Conservation (phyloP, 53 echinoderm and acorn worm genomes). For the Luidia sarsii region DNA sequence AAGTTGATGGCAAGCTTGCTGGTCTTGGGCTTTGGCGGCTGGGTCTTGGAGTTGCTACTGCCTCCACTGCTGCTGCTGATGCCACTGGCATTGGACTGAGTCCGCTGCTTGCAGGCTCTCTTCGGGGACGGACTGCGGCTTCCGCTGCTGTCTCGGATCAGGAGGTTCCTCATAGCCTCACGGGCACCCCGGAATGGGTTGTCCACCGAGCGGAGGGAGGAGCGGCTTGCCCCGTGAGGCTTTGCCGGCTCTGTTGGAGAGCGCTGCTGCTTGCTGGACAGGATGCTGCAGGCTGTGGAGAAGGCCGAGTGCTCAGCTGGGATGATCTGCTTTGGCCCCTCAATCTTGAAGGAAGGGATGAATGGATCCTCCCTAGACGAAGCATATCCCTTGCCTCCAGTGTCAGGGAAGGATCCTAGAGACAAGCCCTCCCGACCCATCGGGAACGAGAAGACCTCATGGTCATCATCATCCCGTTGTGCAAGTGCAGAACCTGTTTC, state of each 20-base stretch:
- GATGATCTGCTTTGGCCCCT: conserved; percentile 6
- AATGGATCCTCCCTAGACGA: not conserved
- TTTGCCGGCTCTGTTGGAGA: not conserved
- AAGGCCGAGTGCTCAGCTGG: conserved; percentile 18
- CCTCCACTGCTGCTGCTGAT: not conserved
- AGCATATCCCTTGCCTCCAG: not conserved
- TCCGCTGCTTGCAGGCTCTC: conserved; percentile 25
- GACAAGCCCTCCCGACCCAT: not conserved
- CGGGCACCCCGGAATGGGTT: conserved; percentile 19
- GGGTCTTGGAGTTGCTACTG: not conserved
- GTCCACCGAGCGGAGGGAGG: conserved; percentile 8
- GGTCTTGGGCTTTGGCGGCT: conserved; percentile 2
- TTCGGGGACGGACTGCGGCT: conserved; percentile 48
- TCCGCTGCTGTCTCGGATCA: conserved; percentile 24
- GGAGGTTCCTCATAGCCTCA: conserved; percentile 31
- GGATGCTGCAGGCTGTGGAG: conserved; percentile 24
- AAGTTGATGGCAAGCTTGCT: conserved; percentile 52
- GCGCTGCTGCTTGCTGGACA: conserved; percentile 25
- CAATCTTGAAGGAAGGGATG: conserved; percentile 5
- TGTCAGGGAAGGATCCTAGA: not conserved
- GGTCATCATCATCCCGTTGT: conserved; percentile 12
- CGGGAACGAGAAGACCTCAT: conserved; percentile 23
- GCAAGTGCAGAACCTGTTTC: no score
- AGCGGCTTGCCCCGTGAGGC: not conserved
- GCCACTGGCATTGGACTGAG: not conserved